Evolutionary conservation across 64 coral and sea anemone genomes (phyloP).

Genomic region (Stichodactyla mertensii): DNA sequence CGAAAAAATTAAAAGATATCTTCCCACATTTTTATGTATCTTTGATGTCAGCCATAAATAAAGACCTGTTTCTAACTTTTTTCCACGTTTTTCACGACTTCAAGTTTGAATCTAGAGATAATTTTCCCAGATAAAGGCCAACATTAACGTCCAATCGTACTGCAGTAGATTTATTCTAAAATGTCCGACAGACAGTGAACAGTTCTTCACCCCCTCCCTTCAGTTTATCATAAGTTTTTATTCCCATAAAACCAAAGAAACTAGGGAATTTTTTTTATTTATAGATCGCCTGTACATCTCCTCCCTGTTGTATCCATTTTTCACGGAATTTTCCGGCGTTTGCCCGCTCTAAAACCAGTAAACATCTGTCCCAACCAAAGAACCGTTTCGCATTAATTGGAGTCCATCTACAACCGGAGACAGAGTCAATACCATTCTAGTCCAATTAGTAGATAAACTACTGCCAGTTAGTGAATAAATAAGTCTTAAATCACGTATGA

Average conservation of each 20-base stretch:
- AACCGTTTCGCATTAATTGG: neutral
- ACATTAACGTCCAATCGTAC: neutral
- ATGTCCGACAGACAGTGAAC: too few relatives aligned
- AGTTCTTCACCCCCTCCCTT: too few relatives aligned
- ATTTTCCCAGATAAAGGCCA: neutral
- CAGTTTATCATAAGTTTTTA: too few relatives aligned
- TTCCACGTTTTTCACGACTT: neutral
- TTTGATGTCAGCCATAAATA: neutral
- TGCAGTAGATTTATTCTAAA: too few relatives aligned
- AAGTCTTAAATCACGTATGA: neutral
- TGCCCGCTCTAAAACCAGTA: neutral
- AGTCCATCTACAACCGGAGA: neutral
- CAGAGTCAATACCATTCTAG: neutral
- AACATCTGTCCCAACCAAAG: neutral
- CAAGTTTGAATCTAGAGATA: neutral
- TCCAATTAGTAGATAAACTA: slow-evolving; percentile 18
- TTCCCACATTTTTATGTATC: neutral
- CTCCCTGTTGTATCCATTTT: neutral
- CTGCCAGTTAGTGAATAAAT: neutral
- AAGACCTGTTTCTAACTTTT: neutral
- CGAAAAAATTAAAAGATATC: neutral
- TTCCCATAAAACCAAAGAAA: too few relatives aligned
- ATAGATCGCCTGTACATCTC: neutral
- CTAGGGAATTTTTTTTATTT: too few relatives aligned
- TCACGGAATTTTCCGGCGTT: neutral